Evolutionary conservation across 2,888 invertebrate genomes (phyloP).

Genomic region (Mechanitis mazaeus): DNA sequence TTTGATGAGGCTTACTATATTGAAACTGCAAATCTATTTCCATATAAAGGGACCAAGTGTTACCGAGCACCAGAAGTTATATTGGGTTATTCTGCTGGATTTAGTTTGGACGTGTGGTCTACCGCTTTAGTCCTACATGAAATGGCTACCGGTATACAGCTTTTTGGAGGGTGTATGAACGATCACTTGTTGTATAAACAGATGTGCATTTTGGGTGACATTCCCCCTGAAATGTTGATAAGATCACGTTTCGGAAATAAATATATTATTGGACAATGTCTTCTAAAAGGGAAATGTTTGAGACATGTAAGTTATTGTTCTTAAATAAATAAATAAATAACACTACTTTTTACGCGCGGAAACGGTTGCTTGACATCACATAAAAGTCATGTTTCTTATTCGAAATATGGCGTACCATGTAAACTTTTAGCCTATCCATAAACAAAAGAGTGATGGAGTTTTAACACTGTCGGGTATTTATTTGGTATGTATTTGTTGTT

Average conservation of each 20-base stretch:
- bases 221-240: constrained; percentile 42
- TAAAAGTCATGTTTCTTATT: background rate
- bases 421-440: too few relatives aligned
- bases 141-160: constrained; percentile 43
- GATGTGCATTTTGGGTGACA: constrained; percentile 39
- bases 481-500: too few relatives aligned
- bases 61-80: constrained; percentile 59
- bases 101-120: constrained; percentile 54
- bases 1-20: constrained; percentile 45
- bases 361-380: background rate
- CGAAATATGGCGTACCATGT: too few relatives aligned
- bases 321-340: too few relatives aligned
- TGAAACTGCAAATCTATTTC: constrained; percentile 14
- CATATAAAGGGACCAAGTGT: constrained; percentile 37
- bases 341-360: too few relatives aligned
- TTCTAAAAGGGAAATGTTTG: background rate
- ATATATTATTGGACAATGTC: constrained; percentile 35
- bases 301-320: constrained; percentile 1
- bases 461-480: too few relatives aligned
- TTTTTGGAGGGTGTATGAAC: constrained; percentile 42
- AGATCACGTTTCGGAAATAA: constrained; percentile 28
- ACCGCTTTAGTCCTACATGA: constrained; percentile 50
- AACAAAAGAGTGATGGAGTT: too few relatives aligned
- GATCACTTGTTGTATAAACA: constrained; percentile 49
- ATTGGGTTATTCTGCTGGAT: constrained; percentile 43